Conservation (phyloP, 1,140 invertebrate species). For the Pentalonia nigronervosa region DNA sequence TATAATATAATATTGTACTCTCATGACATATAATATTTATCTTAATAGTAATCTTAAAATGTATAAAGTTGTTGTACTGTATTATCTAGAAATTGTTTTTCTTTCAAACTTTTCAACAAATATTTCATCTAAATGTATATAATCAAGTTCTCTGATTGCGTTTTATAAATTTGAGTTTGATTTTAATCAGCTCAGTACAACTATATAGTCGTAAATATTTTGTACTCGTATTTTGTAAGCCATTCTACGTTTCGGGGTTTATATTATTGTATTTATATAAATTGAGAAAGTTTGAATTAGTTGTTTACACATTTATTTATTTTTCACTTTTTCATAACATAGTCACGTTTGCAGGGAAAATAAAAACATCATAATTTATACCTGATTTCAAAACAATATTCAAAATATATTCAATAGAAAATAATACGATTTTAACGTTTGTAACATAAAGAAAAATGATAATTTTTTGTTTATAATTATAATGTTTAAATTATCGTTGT, state of each 20-base stretch:
- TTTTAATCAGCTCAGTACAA: background rate
- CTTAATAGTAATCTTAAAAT: background rate
- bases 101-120: constrained; percentile 22
- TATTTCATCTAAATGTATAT: background rate
- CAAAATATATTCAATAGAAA: background rate
- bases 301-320: background rate
- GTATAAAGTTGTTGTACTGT: background rate
- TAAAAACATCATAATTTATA: background rate
- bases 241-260: background rate
- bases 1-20: background rate
- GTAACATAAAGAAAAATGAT: background rate
- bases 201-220: background rate
- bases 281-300: constrained; percentile 22
- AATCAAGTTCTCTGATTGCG: background rate
- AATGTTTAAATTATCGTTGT: background rate
- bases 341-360: background rate
- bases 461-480: background rate
- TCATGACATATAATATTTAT: constrained; percentile 32
- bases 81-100: constrained; percentile 34
- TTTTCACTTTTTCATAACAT: background rate
- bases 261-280: constrained; percentile 13
- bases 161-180: constrained; percentile 18
- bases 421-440: background rate
- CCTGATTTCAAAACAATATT: background rate
- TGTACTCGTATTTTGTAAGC: background rate